Percentiles rank a stretch among this genome's conserved stretches.
phyloP scores from a whole-genome alignment of 1,140 invertebrate genomes.

The Trissolcus basalis region DNA sequence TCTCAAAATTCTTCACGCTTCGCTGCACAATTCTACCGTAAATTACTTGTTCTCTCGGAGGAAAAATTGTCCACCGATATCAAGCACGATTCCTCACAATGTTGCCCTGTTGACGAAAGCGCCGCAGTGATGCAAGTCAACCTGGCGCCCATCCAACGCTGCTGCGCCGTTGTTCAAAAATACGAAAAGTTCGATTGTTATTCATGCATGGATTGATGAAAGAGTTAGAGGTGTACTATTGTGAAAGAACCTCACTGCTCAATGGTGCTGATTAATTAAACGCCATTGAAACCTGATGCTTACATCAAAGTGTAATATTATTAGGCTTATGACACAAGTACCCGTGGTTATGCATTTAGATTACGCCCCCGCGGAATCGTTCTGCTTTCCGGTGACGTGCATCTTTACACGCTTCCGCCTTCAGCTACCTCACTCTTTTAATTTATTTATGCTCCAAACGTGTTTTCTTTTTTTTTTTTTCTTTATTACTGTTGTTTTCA shows the following conservation, averaged over 20 bases:
- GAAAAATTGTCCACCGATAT: slow-evolving; percentile 57
- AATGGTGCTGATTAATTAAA: slow-evolving; percentile 64
- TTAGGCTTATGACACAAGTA: slow-evolving; percentile 63
- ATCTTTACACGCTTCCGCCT: slow-evolving; percentile 33
- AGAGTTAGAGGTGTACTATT: slow-evolving; percentile 47
- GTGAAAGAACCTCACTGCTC: slow-evolving; percentile 57
- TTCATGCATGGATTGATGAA: slow-evolving; percentile 20
- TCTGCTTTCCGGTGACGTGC: slow-evolving; percentile 24
- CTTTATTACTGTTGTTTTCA: no score
- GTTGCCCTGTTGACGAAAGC: slow-evolving; percentile 55
- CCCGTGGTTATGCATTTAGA: slow-evolving; percentile 59
- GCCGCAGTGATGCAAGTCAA: slow-evolving; percentile 15
- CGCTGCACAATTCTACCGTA: slow-evolving; percentile 68
- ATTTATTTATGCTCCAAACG: background rate
- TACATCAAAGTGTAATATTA: slow-evolving; percentile 71
- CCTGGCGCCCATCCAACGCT: slow-evolving; percentile 20
- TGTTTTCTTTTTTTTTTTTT: slow-evolving; percentile 18
- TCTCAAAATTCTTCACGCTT: slow-evolving; percentile 72
- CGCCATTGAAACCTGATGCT: slow-evolving; percentile 60
- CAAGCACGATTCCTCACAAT: slow-evolving; percentile 19
- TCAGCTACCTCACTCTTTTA: slow-evolving; percentile 17
- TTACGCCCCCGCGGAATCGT: slow-evolving; percentile 60
- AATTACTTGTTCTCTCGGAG: slow-evolving; percentile 62
- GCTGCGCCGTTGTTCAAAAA: slow-evolving; percentile 13
- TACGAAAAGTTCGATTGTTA: slow-evolving; percentile 38